A percentile compares a stretch with the other conserved stretches of the same genome.
Evolutionary conservation across 2,113 vertebrate species (phyloP).

Genomic region (Psittacula cyanocephala): DNA sequence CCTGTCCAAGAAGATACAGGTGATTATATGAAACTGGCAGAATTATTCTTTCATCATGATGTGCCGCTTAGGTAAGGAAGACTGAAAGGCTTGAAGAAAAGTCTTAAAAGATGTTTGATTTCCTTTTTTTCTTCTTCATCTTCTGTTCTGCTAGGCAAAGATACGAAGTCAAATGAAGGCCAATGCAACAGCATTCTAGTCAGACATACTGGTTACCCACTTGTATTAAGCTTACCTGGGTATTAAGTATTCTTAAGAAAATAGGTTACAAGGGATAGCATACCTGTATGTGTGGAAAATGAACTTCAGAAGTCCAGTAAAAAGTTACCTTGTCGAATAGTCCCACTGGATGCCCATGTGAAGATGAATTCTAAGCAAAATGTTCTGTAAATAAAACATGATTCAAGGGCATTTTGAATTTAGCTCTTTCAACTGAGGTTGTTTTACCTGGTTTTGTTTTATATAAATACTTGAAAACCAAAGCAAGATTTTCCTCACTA

Average conservation of each 20-base stretch:
- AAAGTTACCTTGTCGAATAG: background rate
- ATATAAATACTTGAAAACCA: background rate
- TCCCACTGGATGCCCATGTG: background rate
- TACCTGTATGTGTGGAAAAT: background rate
- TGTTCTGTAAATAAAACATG: background rate
- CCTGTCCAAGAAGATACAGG: conserved; percentile 82
- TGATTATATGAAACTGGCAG: conserved; percentile 87
- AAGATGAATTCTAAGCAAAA: background rate
- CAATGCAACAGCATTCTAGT: background rate
- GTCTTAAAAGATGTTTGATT: background rate
- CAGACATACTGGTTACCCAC: background rate
- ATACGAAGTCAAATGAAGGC: background rate
- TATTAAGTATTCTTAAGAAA: background rate
- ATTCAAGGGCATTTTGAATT: background rate
- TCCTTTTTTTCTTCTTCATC: background rate
- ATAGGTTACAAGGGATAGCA: background rate
- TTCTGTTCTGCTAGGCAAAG: background rate
- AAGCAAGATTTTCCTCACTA: background rate
- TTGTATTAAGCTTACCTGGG: background rate
- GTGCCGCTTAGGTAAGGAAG: conserved; percentile 88
- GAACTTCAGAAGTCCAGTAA: background rate
- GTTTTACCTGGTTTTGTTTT: background rate
- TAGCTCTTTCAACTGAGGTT: background rate
- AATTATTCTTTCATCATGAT: conserved; percentile 87
- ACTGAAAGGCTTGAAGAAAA: background rate